Conservation (phyloP, 2,888 invertebrate genomes). For the Amphipoea oculea region DNA sequence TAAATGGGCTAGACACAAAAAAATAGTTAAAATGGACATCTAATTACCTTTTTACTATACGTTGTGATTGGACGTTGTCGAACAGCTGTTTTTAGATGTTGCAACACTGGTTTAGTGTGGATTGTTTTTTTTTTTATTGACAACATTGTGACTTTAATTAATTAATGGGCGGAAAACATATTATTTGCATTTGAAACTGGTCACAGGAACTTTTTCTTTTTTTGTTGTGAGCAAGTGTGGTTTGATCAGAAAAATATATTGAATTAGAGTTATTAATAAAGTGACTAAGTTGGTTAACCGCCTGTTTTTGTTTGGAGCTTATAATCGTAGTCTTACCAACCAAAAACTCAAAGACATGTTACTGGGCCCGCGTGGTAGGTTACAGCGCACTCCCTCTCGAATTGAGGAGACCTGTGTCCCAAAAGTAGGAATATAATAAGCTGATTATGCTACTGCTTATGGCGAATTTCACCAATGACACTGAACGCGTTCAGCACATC, state of each 20-base stretch:
- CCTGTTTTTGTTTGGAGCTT: too few species aligned
- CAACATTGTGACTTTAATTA: constrained; percentile 31
- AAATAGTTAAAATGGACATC: constrained; percentile 57
- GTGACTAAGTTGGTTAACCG: not conserved
- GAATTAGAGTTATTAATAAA: not conserved
- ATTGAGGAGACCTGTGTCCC: not conserved
- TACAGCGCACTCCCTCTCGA: not conserved
- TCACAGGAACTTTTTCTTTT: constrained; percentile 6
- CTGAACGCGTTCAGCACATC: not conserved
- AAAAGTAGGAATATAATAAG: not conserved
- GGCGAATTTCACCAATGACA: not conserved
- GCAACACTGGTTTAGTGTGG: constrained; percentile 66
- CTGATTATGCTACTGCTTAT: not conserved
- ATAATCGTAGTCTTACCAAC: too few species aligned
- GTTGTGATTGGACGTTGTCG: constrained; percentile 76
- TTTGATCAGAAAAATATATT: not conserved
- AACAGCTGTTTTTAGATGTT: constrained; percentile 73
- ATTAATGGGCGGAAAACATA: constrained; percentile 17
- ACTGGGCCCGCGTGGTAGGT: not conserved
- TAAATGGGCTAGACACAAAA: constrained; percentile 67
- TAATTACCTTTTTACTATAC: constrained; percentile 74
- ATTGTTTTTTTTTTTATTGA: constrained; percentile 54
- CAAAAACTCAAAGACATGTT: too few species aligned
- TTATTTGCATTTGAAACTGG: constrained; percentile 26
- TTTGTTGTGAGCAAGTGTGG: not conserved